Evolutionary conservation across 2,797 vertebrate species (phyloP).

Genomic region (Tympanoctomys barrerae): DNA sequence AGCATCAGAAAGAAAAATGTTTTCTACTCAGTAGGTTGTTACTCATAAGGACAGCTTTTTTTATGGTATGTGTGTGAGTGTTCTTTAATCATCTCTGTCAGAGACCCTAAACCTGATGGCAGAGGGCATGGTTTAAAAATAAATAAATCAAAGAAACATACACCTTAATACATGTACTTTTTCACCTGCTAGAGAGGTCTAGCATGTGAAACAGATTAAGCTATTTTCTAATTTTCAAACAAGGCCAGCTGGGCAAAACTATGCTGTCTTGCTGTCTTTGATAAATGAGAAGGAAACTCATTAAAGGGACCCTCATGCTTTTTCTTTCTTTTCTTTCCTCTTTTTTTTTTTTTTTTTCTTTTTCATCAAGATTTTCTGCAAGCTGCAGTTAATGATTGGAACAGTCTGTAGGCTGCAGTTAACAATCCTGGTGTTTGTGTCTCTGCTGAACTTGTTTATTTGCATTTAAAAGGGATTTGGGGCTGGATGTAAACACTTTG

Average conservation of each 20-base stretch:
- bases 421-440: slow-evolving; percentile 81
- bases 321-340: slow-evolving; percentile 64
- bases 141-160: slow-evolving; percentile 63
- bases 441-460: slow-evolving; percentile 83
- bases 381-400: slow-evolving; percentile 82
- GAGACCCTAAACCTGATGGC: slow-evolving; percentile 25
- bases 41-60: background rate
- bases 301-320: slow-evolving; percentile 79
- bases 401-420: slow-evolving; percentile 80
- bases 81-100: slow-evolving; percentile 60
- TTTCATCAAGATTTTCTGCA: slow-evolving; percentile 75
- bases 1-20: slow-evolving; percentile 51
- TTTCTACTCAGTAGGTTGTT: background rate
- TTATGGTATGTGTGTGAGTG: background rate
- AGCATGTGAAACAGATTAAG: slow-evolving; percentile 79
- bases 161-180: slow-evolving; percentile 45
- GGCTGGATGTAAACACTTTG: slow-evolving; percentile 78
- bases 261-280: slow-evolving; percentile 35
- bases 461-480: slow-evolving; percentile 82
- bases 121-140: slow-evolving; percentile 65
- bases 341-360: slow-evolving; percentile 53
- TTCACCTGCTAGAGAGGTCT: slow-evolving; percentile 65
- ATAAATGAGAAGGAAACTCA: slow-evolving; percentile 85
- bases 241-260: slow-evolving; percentile 77
- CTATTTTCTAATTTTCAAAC: slow-evolving; percentile 81